Conservation (phyloP, 2,113 vertebrate genomes). For the Sapajus apella region DNA sequence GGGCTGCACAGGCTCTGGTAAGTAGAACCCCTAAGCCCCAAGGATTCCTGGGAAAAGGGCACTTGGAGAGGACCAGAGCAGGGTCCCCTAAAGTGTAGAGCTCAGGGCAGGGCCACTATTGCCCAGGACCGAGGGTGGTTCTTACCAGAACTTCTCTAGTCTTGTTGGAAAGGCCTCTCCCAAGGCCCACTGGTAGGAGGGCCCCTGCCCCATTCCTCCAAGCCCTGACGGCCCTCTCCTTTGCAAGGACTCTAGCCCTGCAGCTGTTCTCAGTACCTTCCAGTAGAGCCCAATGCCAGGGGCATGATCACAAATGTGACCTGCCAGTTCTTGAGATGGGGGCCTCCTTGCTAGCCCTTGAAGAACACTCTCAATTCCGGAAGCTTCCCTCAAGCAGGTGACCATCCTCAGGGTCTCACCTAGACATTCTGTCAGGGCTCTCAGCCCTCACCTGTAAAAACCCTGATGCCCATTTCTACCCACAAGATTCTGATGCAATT, state of each 20-base stretch:
- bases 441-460: background rate
- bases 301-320: background rate
- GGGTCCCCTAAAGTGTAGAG: background rate
- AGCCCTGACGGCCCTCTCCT: background rate
- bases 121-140: background rate
- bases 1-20: no score
- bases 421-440: background rate
- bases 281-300: background rate
- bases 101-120: accelerated
- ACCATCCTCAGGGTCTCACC: background rate
- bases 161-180: background rate
- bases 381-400: background rate
- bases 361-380: background rate
- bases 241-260: background rate
- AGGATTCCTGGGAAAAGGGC: background rate
- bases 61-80: background rate
- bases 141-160: background rate
- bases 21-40: background rate
- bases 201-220: background rate
- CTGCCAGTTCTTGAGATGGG: no score
- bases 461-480: background rate
- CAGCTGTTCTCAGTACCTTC: background rate
- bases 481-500: background rate
- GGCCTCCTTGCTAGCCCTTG: background rate
- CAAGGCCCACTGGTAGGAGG: background rate